Evolutionary conservation across 2,113 vertebrate genomes (phyloP).

Genomic region (Puffinus mauretanicus): DNA sequence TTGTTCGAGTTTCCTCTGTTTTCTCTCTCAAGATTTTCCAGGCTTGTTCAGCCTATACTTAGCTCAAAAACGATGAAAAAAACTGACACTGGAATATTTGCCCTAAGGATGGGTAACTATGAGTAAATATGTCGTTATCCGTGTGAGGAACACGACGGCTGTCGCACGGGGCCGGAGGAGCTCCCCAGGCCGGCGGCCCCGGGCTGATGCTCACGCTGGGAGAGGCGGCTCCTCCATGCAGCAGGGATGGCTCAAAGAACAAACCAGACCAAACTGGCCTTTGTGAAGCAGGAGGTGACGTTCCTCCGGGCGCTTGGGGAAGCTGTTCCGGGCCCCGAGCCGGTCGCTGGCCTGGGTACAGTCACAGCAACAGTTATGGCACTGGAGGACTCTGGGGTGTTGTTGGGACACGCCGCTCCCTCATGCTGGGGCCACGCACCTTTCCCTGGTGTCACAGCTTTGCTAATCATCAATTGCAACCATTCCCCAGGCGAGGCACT

Average conservation of each 20-base stretch:
- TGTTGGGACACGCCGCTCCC: rapidly evolving
- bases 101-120: background rate
- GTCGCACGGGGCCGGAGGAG: rapidly evolving
- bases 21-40: background rate
- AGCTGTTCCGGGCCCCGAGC: rapidly evolving
- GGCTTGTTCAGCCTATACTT: background rate
- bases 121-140: background rate
- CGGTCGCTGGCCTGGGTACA: background rate
- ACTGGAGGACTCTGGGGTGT: background rate
- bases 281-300: background rate
- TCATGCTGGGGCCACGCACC: rapidly evolving
- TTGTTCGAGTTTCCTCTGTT: background rate
- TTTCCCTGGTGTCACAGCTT: background rate
- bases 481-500: rapidly evolving
- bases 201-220: rapidly evolving
- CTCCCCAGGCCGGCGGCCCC: background rate
- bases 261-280: background rate
- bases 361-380: background rate
- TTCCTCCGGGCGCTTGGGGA: rapidly evolving
- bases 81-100: rapidly evolving
- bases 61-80: background rate
- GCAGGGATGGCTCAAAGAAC: rapidly evolving
- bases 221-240: rapidly evolving
- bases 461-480: rapidly evolving
- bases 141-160: rapidly evolving